phyloP scores from a whole-genome alignment of 2,888 invertebrate genomes.

The Metopia argyrocephala region DNA sequence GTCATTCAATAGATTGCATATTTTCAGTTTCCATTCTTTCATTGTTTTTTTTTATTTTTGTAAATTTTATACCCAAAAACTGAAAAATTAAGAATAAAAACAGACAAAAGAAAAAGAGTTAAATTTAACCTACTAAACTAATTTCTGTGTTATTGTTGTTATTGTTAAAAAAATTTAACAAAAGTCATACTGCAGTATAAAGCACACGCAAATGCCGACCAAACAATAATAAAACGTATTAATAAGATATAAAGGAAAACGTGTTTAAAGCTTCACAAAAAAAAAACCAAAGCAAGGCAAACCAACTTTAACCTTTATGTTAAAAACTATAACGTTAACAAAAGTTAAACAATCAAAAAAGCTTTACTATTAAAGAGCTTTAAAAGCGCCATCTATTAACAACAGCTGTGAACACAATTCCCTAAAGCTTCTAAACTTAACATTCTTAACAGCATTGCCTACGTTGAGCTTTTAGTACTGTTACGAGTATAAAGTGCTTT shows the following conservation, averaged over 20 bases:
- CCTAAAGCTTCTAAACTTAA: too few relatives aligned
- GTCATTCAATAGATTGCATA: slow-evolving; percentile 50
- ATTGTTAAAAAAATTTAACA: slow-evolving; percentile 45
- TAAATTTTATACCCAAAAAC: slow-evolving; percentile 48
- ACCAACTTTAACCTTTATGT: neutral
- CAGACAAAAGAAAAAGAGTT: slow-evolving; percentile 31
- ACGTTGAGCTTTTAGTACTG: too few relatives aligned
- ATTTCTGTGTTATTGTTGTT: slow-evolving; percentile 35
- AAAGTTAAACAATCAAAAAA: too few relatives aligned
- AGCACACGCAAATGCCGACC: slow-evolving; percentile 55
- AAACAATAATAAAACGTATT: slow-evolving; percentile 40
- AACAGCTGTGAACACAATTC: too few relatives aligned
- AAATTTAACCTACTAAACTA: slow-evolving; percentile 62
- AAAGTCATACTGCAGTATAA: slow-evolving; percentile 63
- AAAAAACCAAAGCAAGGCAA: too few relatives aligned
- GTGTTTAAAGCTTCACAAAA: slow-evolving; percentile 7
- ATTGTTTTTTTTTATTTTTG: slow-evolving; percentile 30
- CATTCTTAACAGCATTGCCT: too few relatives aligned
- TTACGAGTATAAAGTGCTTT: too few relatives aligned
- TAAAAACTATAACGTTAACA: too few relatives aligned
- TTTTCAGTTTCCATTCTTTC: too few relatives aligned
- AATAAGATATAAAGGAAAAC: slow-evolving; percentile 1
- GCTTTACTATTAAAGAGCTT: too few relatives aligned
- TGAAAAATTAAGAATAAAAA: slow-evolving; percentile 21
- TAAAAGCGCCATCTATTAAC: neutral